Percentiles rank a stretch among this genome's conserved stretches.
phyloP scores from a whole-genome alignment of 2,888 invertebrate species.

The Minunthozetes semirufus region DNA sequence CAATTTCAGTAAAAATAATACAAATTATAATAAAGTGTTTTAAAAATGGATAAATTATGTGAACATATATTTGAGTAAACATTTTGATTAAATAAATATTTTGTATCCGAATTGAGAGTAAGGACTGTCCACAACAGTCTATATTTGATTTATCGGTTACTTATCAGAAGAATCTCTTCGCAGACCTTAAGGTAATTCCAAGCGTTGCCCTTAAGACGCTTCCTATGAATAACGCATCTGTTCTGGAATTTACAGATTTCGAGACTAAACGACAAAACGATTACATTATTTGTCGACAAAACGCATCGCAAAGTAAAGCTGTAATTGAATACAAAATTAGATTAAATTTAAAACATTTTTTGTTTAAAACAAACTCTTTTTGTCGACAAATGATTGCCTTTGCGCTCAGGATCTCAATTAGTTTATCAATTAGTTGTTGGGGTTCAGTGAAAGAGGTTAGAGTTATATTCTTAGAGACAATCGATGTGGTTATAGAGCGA shows the following conservation, averaged over 20 bases:
- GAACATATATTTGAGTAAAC: no score
- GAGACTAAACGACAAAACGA: slow-evolving; percentile 59
- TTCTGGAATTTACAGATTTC: slow-evolving; percentile 55
- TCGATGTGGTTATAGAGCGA: slow-evolving; percentile 50
- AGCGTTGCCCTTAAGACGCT: slow-evolving; percentile 66
- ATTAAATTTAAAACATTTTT: neutral
- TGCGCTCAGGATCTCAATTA: slow-evolving; percentile 57
- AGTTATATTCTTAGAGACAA: slow-evolving; percentile 58
- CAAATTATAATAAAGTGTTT: no score
- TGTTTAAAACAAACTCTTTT: slow-evolving; percentile 57
- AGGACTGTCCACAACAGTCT: no score
- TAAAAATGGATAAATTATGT: no score
- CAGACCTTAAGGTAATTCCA: slow-evolving; percentile 74
- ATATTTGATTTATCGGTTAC: slow-evolving; percentile 35
- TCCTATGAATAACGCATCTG: slow-evolving; percentile 59
- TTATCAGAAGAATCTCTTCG: slow-evolving; percentile 57
- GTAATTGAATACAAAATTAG: neutral
- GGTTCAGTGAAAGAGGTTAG: slow-evolving; percentile 55
- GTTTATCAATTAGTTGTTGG: slow-evolving; percentile 50
- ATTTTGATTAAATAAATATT: no score
- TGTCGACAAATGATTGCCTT: slow-evolving; percentile 60
- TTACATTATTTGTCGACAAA: slow-evolving; percentile 23
- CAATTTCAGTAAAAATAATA: no score
- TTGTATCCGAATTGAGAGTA: no score
- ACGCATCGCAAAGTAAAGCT: slow-evolving; percentile 36